phyloP scores from a whole-genome alignment of 2,888 invertebrate species.

The Eulithis prunata region DNA sequence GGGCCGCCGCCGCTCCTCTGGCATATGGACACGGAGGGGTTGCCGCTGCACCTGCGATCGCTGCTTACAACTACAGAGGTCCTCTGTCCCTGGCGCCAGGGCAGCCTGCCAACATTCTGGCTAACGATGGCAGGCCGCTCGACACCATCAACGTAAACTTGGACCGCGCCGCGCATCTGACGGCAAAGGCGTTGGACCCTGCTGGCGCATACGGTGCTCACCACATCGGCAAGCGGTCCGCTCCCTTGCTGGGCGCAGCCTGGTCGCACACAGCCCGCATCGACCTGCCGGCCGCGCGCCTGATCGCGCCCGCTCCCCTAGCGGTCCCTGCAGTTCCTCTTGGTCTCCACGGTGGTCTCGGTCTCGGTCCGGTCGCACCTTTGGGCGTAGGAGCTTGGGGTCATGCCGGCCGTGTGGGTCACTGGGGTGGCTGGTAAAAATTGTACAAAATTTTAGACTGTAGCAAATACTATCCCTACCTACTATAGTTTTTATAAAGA shows the following conservation, averaged over 20 bases:
- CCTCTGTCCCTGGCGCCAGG: conserved; percentile 61
- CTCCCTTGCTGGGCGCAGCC: conserved; percentile 58
- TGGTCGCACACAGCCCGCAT: conserved; percentile 59
- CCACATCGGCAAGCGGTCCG: conserved; percentile 70
- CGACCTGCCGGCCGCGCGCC: conserved; percentile 52
- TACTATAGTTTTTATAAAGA: conserved; percentile 71
- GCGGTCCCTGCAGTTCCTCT: conserved; percentile 51
- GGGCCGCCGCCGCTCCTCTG: conserved; percentile 49
- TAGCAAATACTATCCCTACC: conserved; percentile 49
- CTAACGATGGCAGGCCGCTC: conserved; percentile 76
- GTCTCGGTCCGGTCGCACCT: conserved; percentile 48
- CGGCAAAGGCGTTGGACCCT: conserved; percentile 67
- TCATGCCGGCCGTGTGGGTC: conserved; percentile 49
- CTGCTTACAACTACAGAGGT: conserved; percentile 74
- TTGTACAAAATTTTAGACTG: conserved; percentile 46
- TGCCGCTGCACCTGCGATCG: conserved; percentile 58
- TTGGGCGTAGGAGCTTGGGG: conserved; percentile 49
- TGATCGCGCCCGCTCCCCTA: conserved; percentile 52
- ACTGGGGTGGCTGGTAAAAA: conserved; percentile 58
- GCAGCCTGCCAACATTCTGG: conserved; percentile 75
- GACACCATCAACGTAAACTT: conserved; percentile 78
- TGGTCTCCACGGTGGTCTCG: conserved; percentile 40
- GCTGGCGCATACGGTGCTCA: conserved; percentile 53
- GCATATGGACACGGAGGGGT: conserved; percentile 45
- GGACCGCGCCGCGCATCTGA: conserved; percentile 73